These are phyloP conservation scores for Liopterus haemorrhoidalis DNA, from an alignment of 2,888 invertebrate species.

Conservation along the genomic window DNA sequence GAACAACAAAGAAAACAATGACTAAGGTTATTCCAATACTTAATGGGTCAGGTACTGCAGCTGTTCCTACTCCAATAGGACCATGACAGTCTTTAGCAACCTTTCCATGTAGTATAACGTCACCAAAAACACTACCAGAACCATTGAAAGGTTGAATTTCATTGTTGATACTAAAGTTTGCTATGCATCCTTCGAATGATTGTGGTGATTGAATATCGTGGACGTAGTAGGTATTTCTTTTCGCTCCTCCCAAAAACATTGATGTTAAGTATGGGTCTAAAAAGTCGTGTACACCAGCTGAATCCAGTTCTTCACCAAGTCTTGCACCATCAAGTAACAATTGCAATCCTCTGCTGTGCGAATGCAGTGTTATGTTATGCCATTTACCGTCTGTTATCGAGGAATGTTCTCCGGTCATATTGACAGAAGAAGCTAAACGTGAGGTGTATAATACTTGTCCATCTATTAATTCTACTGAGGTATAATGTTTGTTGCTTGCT, in stretches of 20 bases:
- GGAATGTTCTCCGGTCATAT: constrained; percentile 68
- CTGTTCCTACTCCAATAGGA: constrained; percentile 67
- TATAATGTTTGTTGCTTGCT: constrained; percentile 81
- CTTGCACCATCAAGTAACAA: constrained; percentile 64
- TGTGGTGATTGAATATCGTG: constrained; percentile 49
- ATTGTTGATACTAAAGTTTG: constrained; percentile 82
- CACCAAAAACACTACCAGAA: constrained; percentile 73
- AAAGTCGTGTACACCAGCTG: constrained; percentile 84
- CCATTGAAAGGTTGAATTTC: constrained; percentile 87
- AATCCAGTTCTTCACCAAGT: constrained; percentile 79
- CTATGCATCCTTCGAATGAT: constrained; percentile 83
- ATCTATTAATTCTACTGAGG: constrained; percentile 68
- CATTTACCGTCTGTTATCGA: constrained; percentile 74
- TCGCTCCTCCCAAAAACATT: constrained; percentile 73
- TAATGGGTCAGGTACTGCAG: constrained; percentile 76
- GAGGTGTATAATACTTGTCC: constrained; percentile 78
- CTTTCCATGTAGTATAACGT: constrained; percentile 65
- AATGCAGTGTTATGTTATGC: constrained; percentile 79
- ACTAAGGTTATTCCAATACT: constrained; percentile 90
- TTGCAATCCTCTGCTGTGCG: constrained; percentile 64
- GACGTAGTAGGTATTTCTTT: constrained; percentile 54
- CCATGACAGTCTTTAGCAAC: constrained; percentile 70
- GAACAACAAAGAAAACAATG: constrained; percentile 86
- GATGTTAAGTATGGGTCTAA: constrained; percentile 82
- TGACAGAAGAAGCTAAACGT: constrained; percentile 69